phyloP scores from a whole-genome alignment of 2,797 vertebrate species.

The Dendrocincla tyrannina region DNA sequence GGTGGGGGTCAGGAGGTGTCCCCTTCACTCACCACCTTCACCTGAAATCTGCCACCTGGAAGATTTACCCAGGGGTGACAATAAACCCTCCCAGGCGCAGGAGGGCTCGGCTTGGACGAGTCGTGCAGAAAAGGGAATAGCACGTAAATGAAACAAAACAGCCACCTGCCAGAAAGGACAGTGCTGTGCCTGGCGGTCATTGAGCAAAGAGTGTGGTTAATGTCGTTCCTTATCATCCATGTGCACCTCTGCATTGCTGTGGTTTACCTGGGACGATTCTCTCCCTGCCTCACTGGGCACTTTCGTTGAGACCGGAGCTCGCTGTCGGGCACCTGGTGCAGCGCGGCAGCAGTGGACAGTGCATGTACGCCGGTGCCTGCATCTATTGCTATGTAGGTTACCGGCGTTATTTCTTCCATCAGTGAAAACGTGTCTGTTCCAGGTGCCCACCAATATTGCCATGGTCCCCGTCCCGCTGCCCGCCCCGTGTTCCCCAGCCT shows the following conservation, averaged over 20 bases:
- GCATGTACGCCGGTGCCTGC: not conserved
- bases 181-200: not conserved
- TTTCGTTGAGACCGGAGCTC: not conserved
- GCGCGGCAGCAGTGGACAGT: not conserved
- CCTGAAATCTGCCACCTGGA: constrained; percentile 1
- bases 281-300: not conserved
- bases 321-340: not conserved
- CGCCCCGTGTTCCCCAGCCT: not conserved
- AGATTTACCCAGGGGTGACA: not conserved
- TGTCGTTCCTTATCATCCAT: not conserved
- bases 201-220: not conserved
- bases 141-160: not conserved
- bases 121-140: not conserved
- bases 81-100: not conserved
- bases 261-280: not conserved
- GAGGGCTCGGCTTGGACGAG: not conserved
- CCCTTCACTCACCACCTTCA: not conserved
- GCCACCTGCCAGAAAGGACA: not conserved
- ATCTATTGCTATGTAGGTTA: fast-evolving
- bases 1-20: not conserved
- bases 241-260: not conserved
- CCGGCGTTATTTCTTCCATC: not conserved
- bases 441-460: not conserved
- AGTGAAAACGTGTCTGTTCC: not conserved
- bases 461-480: not conserved